Evolutionary conservation across 2,113 vertebrate genomes (phyloP), one percentile per base, ranked within the genome.

Genomic region (Gallinago media): DNA sequence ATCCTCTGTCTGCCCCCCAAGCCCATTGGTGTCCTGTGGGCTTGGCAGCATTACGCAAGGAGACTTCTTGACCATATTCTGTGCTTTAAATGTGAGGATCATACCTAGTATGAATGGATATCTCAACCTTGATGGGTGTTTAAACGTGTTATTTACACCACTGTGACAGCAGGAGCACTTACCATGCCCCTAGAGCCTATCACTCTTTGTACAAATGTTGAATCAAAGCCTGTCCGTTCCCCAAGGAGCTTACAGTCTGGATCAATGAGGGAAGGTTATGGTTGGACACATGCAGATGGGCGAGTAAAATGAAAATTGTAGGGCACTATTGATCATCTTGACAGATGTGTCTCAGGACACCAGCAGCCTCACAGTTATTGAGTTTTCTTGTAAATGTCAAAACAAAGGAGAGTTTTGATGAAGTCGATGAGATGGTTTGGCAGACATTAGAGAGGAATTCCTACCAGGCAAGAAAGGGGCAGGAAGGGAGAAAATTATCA

Each of bases 311-410:
- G 44, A 90, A 93, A 95, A 83, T 66, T 26, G 42, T 61, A 55
- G 34, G 47, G 25, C 54, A 15, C 22, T 88, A 59, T 91, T 89
- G 94, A 88, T 92, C 34, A 56, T 46, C 46, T 77, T 91, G 86
- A 84, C 58, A 70, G 59, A 55, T 0, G 1, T 25, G 52, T 34
- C 68, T 96, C 55, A 83, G 75, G 79, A 92, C 42, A 79, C 58
- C 36, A 80, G 31, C 54, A 83, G 21, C 50, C 31, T 88, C 55
- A 63, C 42, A 66, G 29, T 91, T 93, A 85, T 1, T 93, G 95
- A 83, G 58, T 85, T 86, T 86, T 80, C 56, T 77, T 86, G 26
- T 78, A 92, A 95, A 91, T 95, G 68, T 92, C 89, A 78, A 1
- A 67, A 9, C 32, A 40, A 85, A 90, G 38, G 42, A 83, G 63